Evolutionary conservation across 2,888 invertebrate genomes (phyloP), one percentile per base, ranked within the genome.

Genomic region (Conomelus anceps): DNA sequence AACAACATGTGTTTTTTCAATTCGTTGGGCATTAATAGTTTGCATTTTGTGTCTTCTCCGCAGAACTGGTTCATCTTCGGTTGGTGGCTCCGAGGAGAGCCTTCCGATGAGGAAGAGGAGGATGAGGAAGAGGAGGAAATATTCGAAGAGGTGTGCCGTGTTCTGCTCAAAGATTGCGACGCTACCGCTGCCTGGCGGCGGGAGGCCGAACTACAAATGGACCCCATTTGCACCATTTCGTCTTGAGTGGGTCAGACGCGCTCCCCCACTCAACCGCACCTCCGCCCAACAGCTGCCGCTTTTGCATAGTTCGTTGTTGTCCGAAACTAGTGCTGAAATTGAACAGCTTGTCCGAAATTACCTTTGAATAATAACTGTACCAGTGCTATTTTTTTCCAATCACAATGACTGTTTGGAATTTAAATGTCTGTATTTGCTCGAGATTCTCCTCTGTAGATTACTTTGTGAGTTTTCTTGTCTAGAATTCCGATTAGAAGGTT

Each of bases 21-120:
- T 17, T 1, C 11, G 13, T 1, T 9, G 34, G n/a, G 34, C 34
- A 63, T n/a, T 63, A 6, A 63, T 63, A n/a, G 13, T 4, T 1
- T n/a, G n/a, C n/a, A n/a, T 63, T 86, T 22, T 23, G 23, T 85
- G 41, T 0, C 20, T 3, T 23, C 34, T 17, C 17, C 84, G n/a
- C 91, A 92, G 92, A 92, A 91, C 89, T 92, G 92, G 92, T 91
- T 91, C 89, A 90, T 92, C 85, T 91, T 91, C 89, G 91, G 91
- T 23, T 92, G 92, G 88, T 92, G 92, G 92, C 90, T 92, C 26
- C 92, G 91, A 23, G 91, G 91, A 22, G 91, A 92, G 85, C 89
- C 91, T 22, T 90, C 90, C 6, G 90, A 91, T 22, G 91, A 91
- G 13, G 91, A 91, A n/a, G 91, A 91, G 22, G 91, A 91, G 34